Conservation (phyloP, 2,113 vertebrate genomes). For the Atlantisia rogersi region DNA sequence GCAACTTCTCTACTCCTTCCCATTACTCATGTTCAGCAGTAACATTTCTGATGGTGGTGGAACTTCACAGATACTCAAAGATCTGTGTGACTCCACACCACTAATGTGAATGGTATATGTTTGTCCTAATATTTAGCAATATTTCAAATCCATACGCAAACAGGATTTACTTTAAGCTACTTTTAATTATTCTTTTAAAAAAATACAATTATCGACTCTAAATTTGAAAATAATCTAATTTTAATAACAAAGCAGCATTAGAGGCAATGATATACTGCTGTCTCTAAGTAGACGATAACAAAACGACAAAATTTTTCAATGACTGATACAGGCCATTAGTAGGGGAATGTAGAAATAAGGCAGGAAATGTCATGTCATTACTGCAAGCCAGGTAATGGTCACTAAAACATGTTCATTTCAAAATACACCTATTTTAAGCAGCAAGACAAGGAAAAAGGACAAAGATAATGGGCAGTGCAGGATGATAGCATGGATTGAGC, state of each 20-base stretch:
- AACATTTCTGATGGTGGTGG: not conserved
- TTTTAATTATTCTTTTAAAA: not conserved
- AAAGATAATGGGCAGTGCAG: slow-evolving; percentile 48
- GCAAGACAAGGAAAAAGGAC: slow-evolving; percentile 6
- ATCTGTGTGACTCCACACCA: not conserved
- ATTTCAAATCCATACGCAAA: not conserved
- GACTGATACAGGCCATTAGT: not conserved
- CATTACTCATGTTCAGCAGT: not conserved
- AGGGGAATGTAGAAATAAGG: not conserved
- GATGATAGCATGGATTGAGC: not conserved
- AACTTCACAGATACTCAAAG: not conserved
- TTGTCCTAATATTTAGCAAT: not conserved
- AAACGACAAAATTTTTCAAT: not conserved
- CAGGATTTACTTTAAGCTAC: not conserved
- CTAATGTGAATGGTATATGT: not conserved
- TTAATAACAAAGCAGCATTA: not conserved
- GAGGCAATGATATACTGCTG: not conserved
- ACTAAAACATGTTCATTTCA: slow-evolving; percentile 18
- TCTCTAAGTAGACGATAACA: not conserved
- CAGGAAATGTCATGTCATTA: slow-evolving; percentile 4
- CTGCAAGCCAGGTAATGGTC: slow-evolving; percentile 9
- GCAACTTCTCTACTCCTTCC: not conserved
- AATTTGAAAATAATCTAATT: not conserved
- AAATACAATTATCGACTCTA: not conserved
- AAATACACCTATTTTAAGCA: slow-evolving; percentile 35